Percentiles rank a stretch among this genome's conserved stretches.
phyloP scores from a whole-genome alignment of 1,140 invertebrate genomes.

The Cyphomyrmex costatus region DNA sequence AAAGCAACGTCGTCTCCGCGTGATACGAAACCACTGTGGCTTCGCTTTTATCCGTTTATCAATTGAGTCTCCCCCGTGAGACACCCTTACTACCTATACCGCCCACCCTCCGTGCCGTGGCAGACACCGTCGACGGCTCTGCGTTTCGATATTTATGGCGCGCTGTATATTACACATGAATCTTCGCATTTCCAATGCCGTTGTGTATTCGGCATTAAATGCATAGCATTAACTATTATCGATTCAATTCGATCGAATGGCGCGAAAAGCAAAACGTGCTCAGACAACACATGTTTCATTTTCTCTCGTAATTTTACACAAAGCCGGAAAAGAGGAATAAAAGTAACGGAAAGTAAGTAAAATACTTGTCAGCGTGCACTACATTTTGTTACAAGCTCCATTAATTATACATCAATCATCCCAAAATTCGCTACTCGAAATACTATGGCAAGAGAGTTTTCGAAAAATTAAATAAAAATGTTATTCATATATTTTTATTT shows the following conservation, averaged over 20 bases:
- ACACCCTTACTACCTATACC: conserved; percentile 58
- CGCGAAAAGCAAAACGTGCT: background rate
- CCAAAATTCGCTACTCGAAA: too few species aligned
- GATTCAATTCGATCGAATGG: conserved; percentile 46
- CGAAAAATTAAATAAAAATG: too few species aligned
- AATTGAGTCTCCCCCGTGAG: conserved; percentile 71
- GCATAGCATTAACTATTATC: conserved; percentile 58
- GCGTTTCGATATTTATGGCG: conserved; percentile 77
- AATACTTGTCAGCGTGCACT: background rate
- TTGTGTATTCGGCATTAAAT: conserved; percentile 67
- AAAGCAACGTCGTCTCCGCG: conserved; percentile 56
- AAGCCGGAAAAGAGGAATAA: background rate
- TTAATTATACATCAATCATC: background rate
- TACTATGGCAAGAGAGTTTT: too few species aligned
- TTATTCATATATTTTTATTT: too few species aligned
- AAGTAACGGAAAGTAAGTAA: background rate
- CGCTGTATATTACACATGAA: conserved; percentile 72
- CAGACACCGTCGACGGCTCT: conserved; percentile 71
- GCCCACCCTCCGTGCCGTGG: conserved; percentile 53
- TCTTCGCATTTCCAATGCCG: conserved; percentile 54
- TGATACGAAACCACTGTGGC: conserved; percentile 63
- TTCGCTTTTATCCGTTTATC: conserved; percentile 77
- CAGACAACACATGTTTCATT: background rate
- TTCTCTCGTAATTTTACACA: background rate
- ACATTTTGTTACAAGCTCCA: background rate